These are phyloP conservation scores for Synergus umbraculus DNA, from an alignment of 2,888 invertebrate genomes.

Conservation along the genomic window DNA sequence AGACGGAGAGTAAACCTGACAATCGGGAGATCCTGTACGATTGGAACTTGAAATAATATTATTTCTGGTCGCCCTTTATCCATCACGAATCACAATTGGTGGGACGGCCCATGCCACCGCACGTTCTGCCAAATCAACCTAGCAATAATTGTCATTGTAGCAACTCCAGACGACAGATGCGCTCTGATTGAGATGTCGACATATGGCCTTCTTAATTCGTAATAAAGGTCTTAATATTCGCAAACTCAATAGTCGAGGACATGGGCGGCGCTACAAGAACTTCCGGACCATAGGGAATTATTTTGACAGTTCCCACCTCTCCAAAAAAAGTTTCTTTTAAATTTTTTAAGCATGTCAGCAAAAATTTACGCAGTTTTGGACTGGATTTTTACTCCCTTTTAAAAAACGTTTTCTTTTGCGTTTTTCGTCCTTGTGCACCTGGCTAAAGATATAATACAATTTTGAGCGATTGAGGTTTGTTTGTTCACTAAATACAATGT, in stretches of 20 bases:
- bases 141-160: background rate
- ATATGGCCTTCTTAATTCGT: background rate
- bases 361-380: too few species aligned
- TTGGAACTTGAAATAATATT: conserved; percentile 20
- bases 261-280: too few species aligned
- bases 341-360: too few species aligned
- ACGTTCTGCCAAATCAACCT: background rate
- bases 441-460: conserved; percentile 2
- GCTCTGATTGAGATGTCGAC: conserved; percentile 1
- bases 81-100: conserved; percentile 10
- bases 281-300: too few species aligned
- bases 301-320: too few species aligned
- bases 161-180: background rate
- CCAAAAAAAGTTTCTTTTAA: too few species aligned
- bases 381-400: too few species aligned
- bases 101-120: background rate
- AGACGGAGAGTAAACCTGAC: background rate
- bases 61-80: conserved; percentile 2
- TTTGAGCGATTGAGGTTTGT: conserved; percentile 12
- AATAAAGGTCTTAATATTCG: background rate
- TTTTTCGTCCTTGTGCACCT: background rate
- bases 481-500: conserved; percentile 14
- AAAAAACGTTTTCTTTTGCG: too few species aligned
- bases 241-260: too few species aligned
- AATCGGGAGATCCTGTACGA: conserved; percentile 1